A percentile compares a stretch with the other conserved stretches of the same genome.
phyloP scores from a whole-genome alignment of 2,113 vertebrate genomes.

The Willisornis vidua region DNA sequence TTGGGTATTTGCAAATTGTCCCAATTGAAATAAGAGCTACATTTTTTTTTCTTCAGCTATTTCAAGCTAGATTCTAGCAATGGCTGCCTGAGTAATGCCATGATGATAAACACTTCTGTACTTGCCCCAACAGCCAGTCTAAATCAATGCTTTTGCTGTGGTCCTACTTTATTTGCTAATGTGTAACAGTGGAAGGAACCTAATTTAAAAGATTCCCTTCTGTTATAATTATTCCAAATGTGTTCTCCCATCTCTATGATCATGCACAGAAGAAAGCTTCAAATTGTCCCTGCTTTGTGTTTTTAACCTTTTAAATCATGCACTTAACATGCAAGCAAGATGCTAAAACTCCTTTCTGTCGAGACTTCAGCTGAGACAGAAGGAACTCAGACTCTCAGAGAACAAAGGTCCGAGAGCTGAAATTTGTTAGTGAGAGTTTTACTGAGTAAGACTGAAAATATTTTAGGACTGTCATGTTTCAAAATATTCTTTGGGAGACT shows the following conservation, averaged over 20 bases:
- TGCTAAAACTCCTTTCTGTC: background rate
- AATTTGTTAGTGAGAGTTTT: conserved; percentile 37
- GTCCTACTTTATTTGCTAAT: conserved; percentile 4
- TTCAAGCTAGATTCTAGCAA: background rate
- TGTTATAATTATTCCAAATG: background rate
- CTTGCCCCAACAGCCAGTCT: background rate
- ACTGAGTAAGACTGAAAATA: conserved; percentile 46
- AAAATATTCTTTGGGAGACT: conserved; percentile 31
- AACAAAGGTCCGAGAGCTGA: background rate
- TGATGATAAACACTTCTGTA: background rate
- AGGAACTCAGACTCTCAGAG: background rate
- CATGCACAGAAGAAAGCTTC: conserved; percentile 5
- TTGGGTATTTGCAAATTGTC: conserved; percentile 57
- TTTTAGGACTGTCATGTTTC: conserved; percentile 29
- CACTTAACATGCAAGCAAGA: background rate
- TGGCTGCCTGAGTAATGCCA: background rate
- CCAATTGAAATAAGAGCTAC: conserved; percentile 23
- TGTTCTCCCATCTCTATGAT: background rate
- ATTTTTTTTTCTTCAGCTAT: conserved; percentile 1
- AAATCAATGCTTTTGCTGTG: background rate
- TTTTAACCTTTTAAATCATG: background rate
- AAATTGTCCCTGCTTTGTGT: background rate
- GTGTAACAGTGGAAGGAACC: background rate
- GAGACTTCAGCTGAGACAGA: background rate
- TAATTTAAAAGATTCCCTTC: conserved; percentile 24